Percentiles rank a stretch among this genome's conserved stretches.
phyloP scores from a whole-genome alignment of 2,888 invertebrate genomes.

The Podabrus alpinus region DNA sequence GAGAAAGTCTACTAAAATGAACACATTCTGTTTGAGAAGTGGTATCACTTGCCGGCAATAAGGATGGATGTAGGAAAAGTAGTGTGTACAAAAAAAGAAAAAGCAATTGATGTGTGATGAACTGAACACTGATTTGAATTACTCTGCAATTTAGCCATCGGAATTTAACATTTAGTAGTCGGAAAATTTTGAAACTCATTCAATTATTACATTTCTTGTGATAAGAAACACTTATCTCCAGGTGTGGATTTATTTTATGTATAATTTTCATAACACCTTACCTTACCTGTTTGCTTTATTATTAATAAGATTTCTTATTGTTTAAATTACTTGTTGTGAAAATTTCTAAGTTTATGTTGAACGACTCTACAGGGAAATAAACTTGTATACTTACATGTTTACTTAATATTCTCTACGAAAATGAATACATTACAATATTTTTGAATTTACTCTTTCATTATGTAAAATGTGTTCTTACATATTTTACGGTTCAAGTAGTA shows the following conservation, averaged over 20 bases:
- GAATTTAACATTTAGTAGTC: constrained; percentile 21
- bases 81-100: constrained; percentile 6
- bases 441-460: neutral
- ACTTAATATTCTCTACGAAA: neutral
- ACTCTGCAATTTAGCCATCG: constrained; percentile 21
- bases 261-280: neutral
- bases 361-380: constrained; percentile 6
- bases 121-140: constrained; percentile 30
- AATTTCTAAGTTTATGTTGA: constrained; percentile 1
- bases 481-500: neutral
- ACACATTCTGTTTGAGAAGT: constrained; percentile 1
- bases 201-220: constrained; percentile 6
- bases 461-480: neutral
- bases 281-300: neutral
- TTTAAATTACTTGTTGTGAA: neutral
- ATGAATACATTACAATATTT: neutral
- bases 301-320: neutral
- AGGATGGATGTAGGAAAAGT: neutral
- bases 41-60: neutral
- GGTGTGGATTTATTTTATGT: neutral
- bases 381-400: neutral
- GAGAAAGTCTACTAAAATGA: constrained; percentile 14
- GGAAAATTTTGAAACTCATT: constrained; percentile 16
- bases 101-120: constrained; percentile 26
- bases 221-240: neutral